A percentile compares a stretch with the other conserved stretches of the same genome.
Evolutionary conservation across 2,113 vertebrate species (phyloP).

Genomic region (Tetrax tetrax): DNA sequence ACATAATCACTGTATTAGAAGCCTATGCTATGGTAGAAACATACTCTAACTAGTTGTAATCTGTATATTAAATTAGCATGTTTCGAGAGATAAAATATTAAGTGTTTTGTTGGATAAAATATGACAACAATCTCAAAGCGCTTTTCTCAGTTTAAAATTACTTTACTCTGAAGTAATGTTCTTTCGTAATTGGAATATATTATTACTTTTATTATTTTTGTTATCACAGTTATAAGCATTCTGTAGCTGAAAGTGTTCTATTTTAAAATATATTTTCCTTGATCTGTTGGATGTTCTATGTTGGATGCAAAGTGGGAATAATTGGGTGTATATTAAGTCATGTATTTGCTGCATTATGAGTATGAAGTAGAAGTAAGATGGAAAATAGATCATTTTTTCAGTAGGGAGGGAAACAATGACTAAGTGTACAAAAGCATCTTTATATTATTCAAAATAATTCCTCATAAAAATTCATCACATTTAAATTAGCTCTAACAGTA

Average conservation of each 20-base stretch:
- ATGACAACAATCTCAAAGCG: neutral
- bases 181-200: neutral
- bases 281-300: neutral
- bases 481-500: neutral
- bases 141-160: neutral
- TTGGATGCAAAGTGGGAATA: constrained; percentile 8
- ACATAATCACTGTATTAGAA: neutral
- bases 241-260: neutral
- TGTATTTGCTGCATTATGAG: neutral
- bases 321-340: neutral
- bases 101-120: neutral
- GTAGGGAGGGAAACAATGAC: neutral
- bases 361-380: neutral
- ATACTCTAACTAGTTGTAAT: neutral
- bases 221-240: neutral
- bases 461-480: constrained; percentile 27
- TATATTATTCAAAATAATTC: constrained; percentile 43
- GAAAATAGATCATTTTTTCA: neutral
- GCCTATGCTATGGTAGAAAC: neutral
- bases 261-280: neutral
- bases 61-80: neutral
- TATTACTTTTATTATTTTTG: neutral
- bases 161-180: neutral
- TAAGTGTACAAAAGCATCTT: neutral
- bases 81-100: neutral